Percentiles rank a stretch among this genome's conserved stretches.
These are phyloP conservation scores for Onychomys arenicola DNA, from an alignment of 2,797 vertebrate species.

Conservation along the genomic window DNA sequence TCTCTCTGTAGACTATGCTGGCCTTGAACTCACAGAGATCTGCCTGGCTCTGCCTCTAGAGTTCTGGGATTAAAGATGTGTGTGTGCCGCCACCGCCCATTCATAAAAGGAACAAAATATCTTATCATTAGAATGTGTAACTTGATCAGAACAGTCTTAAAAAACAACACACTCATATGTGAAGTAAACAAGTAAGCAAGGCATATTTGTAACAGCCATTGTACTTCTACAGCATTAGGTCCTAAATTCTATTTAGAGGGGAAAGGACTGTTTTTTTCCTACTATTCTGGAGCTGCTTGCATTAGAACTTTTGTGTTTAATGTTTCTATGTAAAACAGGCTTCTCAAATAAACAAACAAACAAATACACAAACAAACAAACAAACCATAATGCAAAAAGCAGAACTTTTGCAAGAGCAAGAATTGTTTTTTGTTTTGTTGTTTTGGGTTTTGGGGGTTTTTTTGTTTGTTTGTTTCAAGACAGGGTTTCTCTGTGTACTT, in stretches of 20 bases:
- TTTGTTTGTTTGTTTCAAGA: too few relatives aligned
- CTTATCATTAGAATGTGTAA: too few relatives aligned
- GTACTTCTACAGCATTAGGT: background rate
- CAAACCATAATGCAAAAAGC: background rate
- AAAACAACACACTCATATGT: too few relatives aligned
- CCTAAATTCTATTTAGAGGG: background rate
- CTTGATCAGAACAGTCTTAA: too few relatives aligned
- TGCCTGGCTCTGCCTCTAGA: too few relatives aligned
- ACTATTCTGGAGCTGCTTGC: background rate
- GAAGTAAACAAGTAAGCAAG: background rate
- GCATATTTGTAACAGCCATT: background rate
- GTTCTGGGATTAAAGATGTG: too few relatives aligned
- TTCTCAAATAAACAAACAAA: background rate
- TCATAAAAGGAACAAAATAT: too few relatives aligned
- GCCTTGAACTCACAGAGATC: too few relatives aligned
- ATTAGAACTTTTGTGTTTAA: background rate
- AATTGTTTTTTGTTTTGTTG: background rate
- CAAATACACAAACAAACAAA: background rate
- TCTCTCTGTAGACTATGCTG: too few relatives aligned
- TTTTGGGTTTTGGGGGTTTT: too few relatives aligned
- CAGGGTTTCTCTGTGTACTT: too few relatives aligned
- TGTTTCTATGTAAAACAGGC: background rate
- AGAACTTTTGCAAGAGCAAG: background rate
- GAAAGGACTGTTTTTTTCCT: background rate
- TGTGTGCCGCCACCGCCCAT: too few relatives aligned